Evolutionary conservation across 2,113 vertebrate genomes (phyloP), one percentile per base, ranked within the genome.

Genomic region (Gallinago jamesoni): DNA sequence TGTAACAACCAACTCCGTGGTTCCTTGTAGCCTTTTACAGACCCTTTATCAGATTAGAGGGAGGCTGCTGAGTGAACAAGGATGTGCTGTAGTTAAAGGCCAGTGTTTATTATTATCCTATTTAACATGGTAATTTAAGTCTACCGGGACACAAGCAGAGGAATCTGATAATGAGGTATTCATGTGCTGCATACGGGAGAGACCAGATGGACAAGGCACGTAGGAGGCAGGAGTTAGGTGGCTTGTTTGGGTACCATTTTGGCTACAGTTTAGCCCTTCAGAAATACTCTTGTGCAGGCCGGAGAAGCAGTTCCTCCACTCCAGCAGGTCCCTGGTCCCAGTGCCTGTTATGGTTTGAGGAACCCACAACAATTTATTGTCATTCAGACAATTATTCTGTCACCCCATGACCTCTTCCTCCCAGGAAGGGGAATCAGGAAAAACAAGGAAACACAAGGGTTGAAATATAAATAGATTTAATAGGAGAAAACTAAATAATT

Each of bases 111-210:
- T 91, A 94, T 94, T 93, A 95, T 91, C 84, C 92, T 96, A 63
- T 96, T 97, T 96, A 93, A 88, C 87, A 74, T 91, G 90, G 41
- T 94, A 95, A 89, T 96, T 96, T 91, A 80, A 76, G 78, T 91
- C 87, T 88, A 77, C 75, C 0, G 1, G 89, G 94, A 93, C 84
- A 67, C 16, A 2, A 74, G 93, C 67, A 48, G 75, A 85, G 41
- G 91, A 90, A 80, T 95, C 57, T 90, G 84, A 83, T 94, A 94
- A 95, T 87, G 87, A 96, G 72, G n/a, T 62, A 6, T 87, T 91
- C 55, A 62, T 87, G 48, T 82, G 84, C 89, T 91, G 84, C 80
- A 22, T 52, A 5, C 55, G 47, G 82, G 93, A 68, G 70, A 85
- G 94, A 48, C 35, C 0, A 1, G 39, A 30, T n/a, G n/a, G 67